phyloP scores from a whole-genome alignment of 2,113 vertebrate species.

The Dicaeum eximium region DNA sequence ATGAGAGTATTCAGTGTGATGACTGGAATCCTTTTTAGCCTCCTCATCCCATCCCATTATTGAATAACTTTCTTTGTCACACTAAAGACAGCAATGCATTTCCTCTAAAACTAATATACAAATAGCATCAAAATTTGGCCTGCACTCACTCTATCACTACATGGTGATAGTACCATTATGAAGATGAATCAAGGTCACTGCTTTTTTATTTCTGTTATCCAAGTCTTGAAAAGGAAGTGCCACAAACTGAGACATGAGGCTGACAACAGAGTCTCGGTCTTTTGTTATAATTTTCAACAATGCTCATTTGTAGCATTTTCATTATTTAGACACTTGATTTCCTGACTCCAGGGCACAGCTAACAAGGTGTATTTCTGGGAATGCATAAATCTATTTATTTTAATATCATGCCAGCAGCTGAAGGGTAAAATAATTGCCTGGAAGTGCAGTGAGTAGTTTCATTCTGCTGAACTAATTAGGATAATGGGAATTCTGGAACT shows the following conservation, averaged over 20 bases:
- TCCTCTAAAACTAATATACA: not conserved
- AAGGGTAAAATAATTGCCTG: not conserved
- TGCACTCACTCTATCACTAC: not conserved
- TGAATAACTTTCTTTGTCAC: not conserved
- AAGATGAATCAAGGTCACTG: not conserved
- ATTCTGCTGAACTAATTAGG: not conserved
- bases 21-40: not conserved
- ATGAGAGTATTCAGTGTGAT: not conserved
- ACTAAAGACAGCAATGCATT: not conserved
- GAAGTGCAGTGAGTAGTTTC: not conserved
- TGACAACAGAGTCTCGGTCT: not conserved
- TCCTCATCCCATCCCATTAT: not conserved
- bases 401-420: not conserved
- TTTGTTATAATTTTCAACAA: not conserved
- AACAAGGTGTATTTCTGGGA: not conserved
- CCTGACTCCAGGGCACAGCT: not conserved
- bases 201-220: not conserved
- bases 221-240: not conserved
- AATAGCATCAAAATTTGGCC: not conserved
- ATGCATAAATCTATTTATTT: not conserved
- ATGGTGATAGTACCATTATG: not conserved
- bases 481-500: conserved; percentile 13
- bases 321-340: not conserved
- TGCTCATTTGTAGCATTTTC: not conserved
- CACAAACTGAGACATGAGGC: not conserved